Evolutionary conservation across 2,888 invertebrate species (phyloP), one percentile per base, ranked within the genome.

Genomic region (Zootermopsis nevadensis): DNA sequence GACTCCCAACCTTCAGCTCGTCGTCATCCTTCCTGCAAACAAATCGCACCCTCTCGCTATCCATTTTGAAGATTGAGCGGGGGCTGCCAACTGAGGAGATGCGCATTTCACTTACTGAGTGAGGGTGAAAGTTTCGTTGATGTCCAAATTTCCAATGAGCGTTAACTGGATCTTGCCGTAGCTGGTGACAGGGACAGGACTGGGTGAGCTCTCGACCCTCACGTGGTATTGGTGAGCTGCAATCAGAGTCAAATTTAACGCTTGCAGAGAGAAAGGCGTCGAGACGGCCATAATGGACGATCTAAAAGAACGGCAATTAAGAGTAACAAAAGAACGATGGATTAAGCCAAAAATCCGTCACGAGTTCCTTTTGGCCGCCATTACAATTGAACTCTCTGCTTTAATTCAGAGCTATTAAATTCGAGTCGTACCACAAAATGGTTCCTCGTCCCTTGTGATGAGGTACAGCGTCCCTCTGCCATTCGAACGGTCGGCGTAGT

Each of bases 51-150:
- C n/a, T n/a, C n/a, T n/a, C n/a, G n/a, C n/a, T n/a, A n/a, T n/a
- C n/a, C n/a, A n/a, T n/a, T n/a, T n/a, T n/a, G n/a, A n/a, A n/a
- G n/a, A n/a, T n/a, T n/a, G n/a, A n/a, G n/a, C n/a, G n/a, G n/a
- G n/a, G n/a, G n/a, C n/a, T n/a, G n/a, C n/a, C n/a, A n/a, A n/a
- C n/a, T n/a, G n/a, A 48, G 48, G 4, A 19, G 4, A 15, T 15
- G 1, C 48, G 19, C 4, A 19, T 15, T 19, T n/a, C 27, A 88
- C 92, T 90, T 91, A 96, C 96, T 93, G 94, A 35, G 96, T 97
- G 91, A 98, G 94, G 27, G 94, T 93, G 89, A 97, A 97, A 7
- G 97, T 96, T 89, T 98, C 97, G 88, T 97, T 97, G 74, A 97
- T 92, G 19, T 94, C 93, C 0, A 94, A 93, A 87, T 95, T 95